These are phyloP conservation scores for Gallirallus australis DNA, from an alignment of 2,797 vertebrate genomes.

Conservation along the genomic window DNA sequence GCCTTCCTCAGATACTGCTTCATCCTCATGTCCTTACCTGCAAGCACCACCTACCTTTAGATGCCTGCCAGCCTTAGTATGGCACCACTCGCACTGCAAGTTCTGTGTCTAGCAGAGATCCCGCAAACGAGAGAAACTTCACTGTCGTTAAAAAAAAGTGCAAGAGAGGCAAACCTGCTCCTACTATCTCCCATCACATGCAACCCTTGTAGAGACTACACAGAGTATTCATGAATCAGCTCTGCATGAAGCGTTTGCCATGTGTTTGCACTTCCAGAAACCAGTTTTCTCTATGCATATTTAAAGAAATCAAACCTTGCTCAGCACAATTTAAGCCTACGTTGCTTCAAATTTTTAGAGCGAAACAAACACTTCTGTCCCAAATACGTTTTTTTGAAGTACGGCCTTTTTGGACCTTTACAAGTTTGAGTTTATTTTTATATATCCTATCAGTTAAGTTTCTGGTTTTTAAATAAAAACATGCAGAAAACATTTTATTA, in stretches of 20 bases:
- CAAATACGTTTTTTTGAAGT: background rate
- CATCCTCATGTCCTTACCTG: background rate
- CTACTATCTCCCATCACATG: rapidly evolving
- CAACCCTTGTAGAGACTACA: rapidly evolving
- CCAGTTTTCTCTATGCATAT: background rate
- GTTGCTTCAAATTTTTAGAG: background rate
- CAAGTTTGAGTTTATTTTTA: background rate
- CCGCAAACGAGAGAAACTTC: background rate
- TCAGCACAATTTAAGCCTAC: background rate
- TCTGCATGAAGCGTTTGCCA: background rate
- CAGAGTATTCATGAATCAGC: background rate
- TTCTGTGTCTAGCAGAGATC: background rate
- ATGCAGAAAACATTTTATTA: background rate
- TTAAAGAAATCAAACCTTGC: background rate
- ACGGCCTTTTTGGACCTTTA: background rate
- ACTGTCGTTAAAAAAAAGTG: background rate
- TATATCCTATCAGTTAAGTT: background rate
- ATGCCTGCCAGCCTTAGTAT: background rate
- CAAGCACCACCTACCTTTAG: background rate
- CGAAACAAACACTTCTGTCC: background rate
- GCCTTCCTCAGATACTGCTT: background rate
- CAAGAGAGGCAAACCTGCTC: background rate
- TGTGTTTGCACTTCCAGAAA: background rate
- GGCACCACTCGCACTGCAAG: background rate
- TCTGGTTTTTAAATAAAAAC: background rate